Base-by-base conservation (phyloP, 1,140 invertebrate genomes). In the Panonychus citri region DNA sequence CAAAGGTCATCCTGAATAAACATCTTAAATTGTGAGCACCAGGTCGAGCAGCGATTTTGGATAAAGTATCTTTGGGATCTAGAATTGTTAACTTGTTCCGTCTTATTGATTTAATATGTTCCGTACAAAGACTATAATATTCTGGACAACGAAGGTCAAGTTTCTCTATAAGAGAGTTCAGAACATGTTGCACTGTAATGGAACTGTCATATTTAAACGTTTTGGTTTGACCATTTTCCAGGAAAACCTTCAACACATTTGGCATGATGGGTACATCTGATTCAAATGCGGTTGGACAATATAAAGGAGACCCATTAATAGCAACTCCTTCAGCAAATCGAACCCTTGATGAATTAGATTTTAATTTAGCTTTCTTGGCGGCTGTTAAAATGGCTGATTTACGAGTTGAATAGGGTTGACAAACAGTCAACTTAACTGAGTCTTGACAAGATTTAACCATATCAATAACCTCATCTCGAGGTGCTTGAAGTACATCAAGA, bases 131-230 rank as follows among this genome's bases (percentile, higher is more conserved):
- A 59, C 82, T 83, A 69, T 90, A 91, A 66, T 88, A 81, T 60
- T 87, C 80, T 2, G 78, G 77, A 24, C 79, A 78, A 52, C 76
- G 77, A 56, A 91, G 77, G 57, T 81, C 82, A 21, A 91, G 73
- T 68, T 91, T 91, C 64, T 84, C 80, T 66, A 84, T 79, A 52
- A 93, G 69, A 13, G 83, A 86, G 55, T 78, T 73, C 10, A 90
- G 76, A 50, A 93, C 85, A 70, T 90, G 84, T 61, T 54, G 77
- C 1, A 91, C 85, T 3, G 82, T 85, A 17, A 87, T 93, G 51
- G 77, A 83, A 26, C 79, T 77, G 70, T 93, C 86, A 67, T 93
- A 93, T 67, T 90, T 90, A 69, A 93, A 93, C n/a, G 85, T 89
- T 53, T 53, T 53, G 3, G 87, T 91, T 70, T 91, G 87, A 3